phyloP scores from a whole-genome alignment of 2,113 vertebrate genomes.

The Engystomops pustulosus region DNA sequence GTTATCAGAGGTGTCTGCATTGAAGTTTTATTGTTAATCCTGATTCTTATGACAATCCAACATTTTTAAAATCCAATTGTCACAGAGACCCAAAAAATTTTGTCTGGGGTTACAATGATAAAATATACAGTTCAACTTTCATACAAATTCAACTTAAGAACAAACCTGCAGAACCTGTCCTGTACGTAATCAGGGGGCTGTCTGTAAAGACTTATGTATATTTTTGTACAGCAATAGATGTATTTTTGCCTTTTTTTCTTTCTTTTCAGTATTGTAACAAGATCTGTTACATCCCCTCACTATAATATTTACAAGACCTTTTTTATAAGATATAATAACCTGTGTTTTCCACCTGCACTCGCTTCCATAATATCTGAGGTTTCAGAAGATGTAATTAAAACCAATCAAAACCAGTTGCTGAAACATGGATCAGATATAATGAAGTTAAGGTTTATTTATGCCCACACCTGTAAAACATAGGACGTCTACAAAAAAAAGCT shows the following conservation, averaged over 20 bases:
- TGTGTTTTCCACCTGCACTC: slow-evolving; percentile 42
- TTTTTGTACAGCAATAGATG: not conserved
- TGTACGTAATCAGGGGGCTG: too few relatives aligned
- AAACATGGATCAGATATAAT: slow-evolving; percentile 56
- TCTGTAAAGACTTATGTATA: too few relatives aligned
- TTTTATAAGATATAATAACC: slow-evolving; percentile 13
- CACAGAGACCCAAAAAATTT: too few relatives aligned
- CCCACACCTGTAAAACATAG: slow-evolving; percentile 51
- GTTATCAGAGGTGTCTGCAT: too few relatives aligned
- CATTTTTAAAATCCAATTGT: too few relatives aligned
- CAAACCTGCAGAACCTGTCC: too few relatives aligned
- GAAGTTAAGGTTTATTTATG: slow-evolving; percentile 47
- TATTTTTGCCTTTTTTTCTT: not conserved
- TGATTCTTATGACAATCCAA: too few relatives aligned
- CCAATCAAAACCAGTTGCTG: slow-evolving; percentile 50
- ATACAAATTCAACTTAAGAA: too few relatives aligned
- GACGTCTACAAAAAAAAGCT: slow-evolving; percentile 19
- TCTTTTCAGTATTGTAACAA: not conserved
- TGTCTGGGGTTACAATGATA: too few relatives aligned
- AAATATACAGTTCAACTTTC: too few relatives aligned
- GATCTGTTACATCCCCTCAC: slow-evolving; percentile 7
- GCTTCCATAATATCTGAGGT: slow-evolving; percentile 33
- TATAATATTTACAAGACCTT: slow-evolving; percentile 24
- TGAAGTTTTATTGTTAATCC: too few relatives aligned
- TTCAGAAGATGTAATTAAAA: slow-evolving; percentile 49